Evolutionary conservation across 2,113 vertebrate genomes (phyloP).

Genomic region (Engraulis encrasicolus): DNA sequence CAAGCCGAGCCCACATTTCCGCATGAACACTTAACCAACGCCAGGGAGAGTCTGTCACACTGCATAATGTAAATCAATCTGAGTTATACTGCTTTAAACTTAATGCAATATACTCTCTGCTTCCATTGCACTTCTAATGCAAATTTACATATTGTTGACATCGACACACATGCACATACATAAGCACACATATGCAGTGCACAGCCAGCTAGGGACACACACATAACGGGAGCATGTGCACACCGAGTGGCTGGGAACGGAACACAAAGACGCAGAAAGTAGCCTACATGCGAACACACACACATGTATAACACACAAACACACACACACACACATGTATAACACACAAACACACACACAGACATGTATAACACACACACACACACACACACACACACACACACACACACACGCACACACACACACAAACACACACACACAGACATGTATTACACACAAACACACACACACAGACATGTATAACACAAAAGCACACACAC

Average conservation of each 20-base stretch:
- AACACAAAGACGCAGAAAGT: constrained; percentile 36
- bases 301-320: too few relatives aligned
- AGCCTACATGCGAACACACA: neutral
- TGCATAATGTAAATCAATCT: constrained; percentile 78
- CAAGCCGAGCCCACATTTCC: constrained; percentile 52
- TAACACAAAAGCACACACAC: constrained; percentile 9
- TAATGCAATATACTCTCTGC: constrained; percentile 77
- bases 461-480: constrained; percentile 16
- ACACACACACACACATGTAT: too few relatives aligned
- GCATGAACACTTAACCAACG: constrained; percentile 68
- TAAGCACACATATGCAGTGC: constrained; percentile 54
- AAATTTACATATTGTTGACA: constrained; percentile 76
- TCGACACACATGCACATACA: constrained; percentile 57
- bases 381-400: too few relatives aligned
- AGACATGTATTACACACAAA: too few relatives aligned
- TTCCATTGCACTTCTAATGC: constrained; percentile 72
- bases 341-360: too few relatives aligned
- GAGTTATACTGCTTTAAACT: constrained; percentile 78
- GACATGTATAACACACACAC: constrained; percentile 49
- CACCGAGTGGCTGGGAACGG: constrained; percentile 33
- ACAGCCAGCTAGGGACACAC: constrained; percentile 55
- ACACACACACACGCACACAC: constrained; percentile 14
- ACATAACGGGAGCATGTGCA: constrained; percentile 28
- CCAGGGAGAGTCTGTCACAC: constrained; percentile 52
- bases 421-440: constrained; percentile 9